A percentile compares a stretch with the other conserved stretches of the same genome.
phyloP scores from a whole-genome alignment of 2,797 vertebrate species.

The Spinus olivaceus region DNA sequence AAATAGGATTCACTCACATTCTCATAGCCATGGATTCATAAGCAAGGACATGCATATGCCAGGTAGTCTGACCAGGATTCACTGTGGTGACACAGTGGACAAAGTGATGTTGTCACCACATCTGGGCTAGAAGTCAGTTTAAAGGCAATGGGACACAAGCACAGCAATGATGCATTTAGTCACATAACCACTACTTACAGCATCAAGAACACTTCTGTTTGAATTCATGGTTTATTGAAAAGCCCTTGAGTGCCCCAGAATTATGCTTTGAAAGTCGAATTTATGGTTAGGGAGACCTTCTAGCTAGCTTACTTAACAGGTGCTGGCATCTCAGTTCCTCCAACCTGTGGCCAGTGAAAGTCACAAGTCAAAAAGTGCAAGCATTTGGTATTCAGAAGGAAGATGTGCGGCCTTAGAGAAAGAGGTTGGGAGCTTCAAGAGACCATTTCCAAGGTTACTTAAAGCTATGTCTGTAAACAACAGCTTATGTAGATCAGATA shows the following conservation, averaged over 20 bases:
- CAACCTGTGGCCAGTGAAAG: not conserved
- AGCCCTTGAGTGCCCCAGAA: not conserved
- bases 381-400: not conserved
- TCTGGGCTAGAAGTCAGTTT: not conserved
- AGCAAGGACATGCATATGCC: not conserved
- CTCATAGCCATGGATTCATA: not conserved
- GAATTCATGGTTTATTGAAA: not conserved
- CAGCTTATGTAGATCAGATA: not conserved
- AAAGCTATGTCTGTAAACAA: not conserved
- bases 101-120: not conserved
- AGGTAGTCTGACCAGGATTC: not conserved
- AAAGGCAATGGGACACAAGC: not conserved
- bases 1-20: not conserved
- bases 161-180: not conserved
- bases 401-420: not conserved
- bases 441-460: not conserved
- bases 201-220: not conserved
- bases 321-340: not conserved
- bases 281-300: not conserved
- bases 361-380: not conserved
- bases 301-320: not conserved
- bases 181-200: accelerated
- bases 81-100: not conserved
- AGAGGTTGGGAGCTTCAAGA: not conserved
- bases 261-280: not conserved